Conservation (phyloP, 2,888 invertebrate species). For the Serripes groenlandicus region DNA sequence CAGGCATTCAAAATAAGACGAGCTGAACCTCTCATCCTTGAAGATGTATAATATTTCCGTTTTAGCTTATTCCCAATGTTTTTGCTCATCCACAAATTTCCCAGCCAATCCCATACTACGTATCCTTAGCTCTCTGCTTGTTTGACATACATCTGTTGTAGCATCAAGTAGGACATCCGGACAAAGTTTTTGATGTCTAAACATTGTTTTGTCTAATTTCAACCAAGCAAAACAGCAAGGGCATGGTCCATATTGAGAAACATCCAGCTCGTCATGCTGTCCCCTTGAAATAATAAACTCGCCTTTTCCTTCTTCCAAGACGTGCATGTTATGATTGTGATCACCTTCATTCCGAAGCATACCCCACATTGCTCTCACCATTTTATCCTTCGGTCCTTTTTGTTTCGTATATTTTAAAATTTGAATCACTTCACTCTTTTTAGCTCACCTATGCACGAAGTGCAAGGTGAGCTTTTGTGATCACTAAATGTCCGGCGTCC, state of each 20-base stretch:
- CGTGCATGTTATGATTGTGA: conserved; percentile 24
- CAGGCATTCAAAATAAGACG: conserved; percentile 36
- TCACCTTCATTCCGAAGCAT: conserved; percentile 31
- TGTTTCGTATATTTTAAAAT: conserved; percentile 31
- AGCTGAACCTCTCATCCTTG: conserved; percentile 50
- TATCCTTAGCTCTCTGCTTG: neutral
- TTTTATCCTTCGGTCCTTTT: conserved; percentile 13
- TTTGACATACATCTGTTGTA: neutral
- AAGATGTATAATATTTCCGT: conserved; percentile 57
- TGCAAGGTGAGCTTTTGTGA: too few species aligned
- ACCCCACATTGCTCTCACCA: conserved; percentile 38
- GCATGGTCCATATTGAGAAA: conserved; percentile 55
- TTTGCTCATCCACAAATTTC: conserved; percentile 56
- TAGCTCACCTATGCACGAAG: too few species aligned
- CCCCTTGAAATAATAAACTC: conserved; percentile 56
- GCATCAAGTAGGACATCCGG: conserved; percentile 10
- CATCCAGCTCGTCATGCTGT: neutral
- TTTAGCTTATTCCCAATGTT: conserved; percentile 56
- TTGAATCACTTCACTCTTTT: conserved; percentile 2
- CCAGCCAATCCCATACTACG: conserved; percentile 18
- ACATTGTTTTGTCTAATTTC: conserved; percentile 26
- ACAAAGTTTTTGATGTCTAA: conserved; percentile 7
- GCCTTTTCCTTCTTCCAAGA: conserved; percentile 31
- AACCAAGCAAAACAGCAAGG: conserved; percentile 39
- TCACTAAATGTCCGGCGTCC: too few species aligned